Evolutionary conservation across 2,888 invertebrate species (phyloP).

Genomic region (Cantharis flavilabris): DNA sequence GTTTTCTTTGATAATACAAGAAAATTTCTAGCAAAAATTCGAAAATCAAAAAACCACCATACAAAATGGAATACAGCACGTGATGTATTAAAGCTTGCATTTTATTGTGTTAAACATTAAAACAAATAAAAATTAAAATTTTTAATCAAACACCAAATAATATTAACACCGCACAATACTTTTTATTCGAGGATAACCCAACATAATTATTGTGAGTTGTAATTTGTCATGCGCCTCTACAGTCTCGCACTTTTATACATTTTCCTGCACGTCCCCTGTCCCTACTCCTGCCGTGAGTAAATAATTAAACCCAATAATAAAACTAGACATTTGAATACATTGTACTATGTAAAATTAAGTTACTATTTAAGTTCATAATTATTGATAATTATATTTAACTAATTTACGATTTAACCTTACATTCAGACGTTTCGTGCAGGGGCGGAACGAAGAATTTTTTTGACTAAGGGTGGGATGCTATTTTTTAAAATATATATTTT

Average conservation of each 20-base stretch:
- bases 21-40: conserved; percentile 32
- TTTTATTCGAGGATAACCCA: background rate
- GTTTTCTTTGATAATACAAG: conserved; percentile 25
- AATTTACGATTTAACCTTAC: background rate
- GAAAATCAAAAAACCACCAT: conserved; percentile 38
- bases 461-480: too few relatives aligned
- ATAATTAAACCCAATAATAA: background rate
- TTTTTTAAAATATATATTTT: too few relatives aligned
- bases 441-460: too few relatives aligned
- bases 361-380: background rate
- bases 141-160: background rate
- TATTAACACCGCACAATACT: background rate
- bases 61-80: conserved; percentile 34
- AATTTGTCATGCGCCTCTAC: background rate
- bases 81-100: conserved; percentile 26
- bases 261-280: background rate
- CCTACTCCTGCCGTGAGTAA: background rate
- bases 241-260: background rate
- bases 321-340: background rate
- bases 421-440: too few relatives aligned
- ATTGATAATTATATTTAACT: background rate
- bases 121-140: background rate
- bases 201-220: background rate
- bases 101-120: background rate
- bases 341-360: background rate